Percentiles rank a stretch among this genome's conserved stretches.
These are phyloP conservation scores for Pyrrhosoma nymphula DNA, from an alignment of 2,888 invertebrate species.

Conservation along the genomic window DNA sequence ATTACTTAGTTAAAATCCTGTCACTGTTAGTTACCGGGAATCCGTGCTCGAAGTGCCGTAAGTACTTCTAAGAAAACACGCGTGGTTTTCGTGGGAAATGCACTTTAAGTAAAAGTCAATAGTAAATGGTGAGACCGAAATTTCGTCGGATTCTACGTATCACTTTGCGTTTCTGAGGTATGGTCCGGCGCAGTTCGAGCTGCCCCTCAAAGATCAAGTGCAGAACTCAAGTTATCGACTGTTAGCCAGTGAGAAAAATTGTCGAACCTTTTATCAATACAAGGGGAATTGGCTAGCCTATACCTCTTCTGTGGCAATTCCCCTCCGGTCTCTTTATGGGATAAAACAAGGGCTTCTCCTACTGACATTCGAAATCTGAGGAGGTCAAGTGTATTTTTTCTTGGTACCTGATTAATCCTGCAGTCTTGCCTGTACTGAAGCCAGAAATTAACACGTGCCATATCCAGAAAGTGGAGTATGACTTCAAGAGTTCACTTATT, in stretches of 20 bases:
- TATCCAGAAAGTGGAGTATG: background rate
- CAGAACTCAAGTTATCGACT: background rate
- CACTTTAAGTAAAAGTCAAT: too few relatives aligned
- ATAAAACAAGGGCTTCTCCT: background rate
- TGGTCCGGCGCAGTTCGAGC: too few relatives aligned
- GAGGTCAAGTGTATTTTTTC: background rate
- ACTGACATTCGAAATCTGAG: conserved; percentile 23
- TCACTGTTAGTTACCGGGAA: too few relatives aligned
- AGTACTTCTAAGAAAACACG: too few relatives aligned
- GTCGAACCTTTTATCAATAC: background rate
- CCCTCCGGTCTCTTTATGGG: background rate
- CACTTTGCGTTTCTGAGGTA: too few relatives aligned
- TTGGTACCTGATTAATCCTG: background rate
- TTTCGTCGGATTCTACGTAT: too few relatives aligned
- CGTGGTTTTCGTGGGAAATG: too few relatives aligned
- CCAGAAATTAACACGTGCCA: conserved; percentile 22
- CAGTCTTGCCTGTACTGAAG: conserved; percentile 15
- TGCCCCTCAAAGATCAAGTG: too few relatives aligned
- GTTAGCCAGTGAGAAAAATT: background rate
- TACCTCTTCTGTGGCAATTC: background rate
- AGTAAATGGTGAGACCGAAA: too few relatives aligned
- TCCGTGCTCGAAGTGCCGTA: too few relatives aligned
- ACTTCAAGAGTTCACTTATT: conserved; percentile 33
- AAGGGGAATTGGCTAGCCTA: background rate
- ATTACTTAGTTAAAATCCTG: too few relatives aligned